These are phyloP conservation scores for Aythya baeri DNA, from an alignment of 2,113 vertebrate species.

Conservation along the genomic window DNA sequence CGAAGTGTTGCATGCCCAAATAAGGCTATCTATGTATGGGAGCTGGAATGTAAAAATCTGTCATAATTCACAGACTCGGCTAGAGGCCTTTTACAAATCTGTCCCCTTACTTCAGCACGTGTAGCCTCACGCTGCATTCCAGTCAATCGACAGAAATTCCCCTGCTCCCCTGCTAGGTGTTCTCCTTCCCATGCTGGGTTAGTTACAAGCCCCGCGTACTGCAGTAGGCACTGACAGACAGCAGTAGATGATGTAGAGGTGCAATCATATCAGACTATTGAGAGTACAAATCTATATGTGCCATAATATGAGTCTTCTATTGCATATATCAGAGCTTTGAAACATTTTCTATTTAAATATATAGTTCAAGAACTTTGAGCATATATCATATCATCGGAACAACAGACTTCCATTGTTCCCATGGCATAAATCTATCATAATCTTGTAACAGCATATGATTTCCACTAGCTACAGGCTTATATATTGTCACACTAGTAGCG, in stretches of 20 bases:
- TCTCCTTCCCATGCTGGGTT: background rate
- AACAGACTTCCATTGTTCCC: conserved; percentile 71
- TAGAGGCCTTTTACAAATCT: background rate
- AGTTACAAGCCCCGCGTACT: background rate
- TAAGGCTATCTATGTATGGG: rapidly evolving
- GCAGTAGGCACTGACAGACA: conserved; percentile 32
- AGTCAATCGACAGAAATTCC: background rate
- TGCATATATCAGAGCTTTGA: conserved; percentile 54
- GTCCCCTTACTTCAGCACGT: background rate
- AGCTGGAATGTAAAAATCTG: background rate
- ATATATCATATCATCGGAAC: conserved; percentile 52
- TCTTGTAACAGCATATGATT: conserved; percentile 39
- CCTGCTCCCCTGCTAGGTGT: background rate
- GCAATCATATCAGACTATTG: conserved; percentile 27
- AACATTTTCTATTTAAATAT: conserved; percentile 48
- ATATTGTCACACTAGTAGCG: background rate
- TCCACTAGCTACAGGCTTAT: conserved; percentile 27
- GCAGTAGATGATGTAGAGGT: conserved; percentile 48
- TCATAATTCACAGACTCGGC: background rate
- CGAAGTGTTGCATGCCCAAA: background rate
- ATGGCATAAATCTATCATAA: conserved; percentile 39
- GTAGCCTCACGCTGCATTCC: background rate
- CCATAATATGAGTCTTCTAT: conserved; percentile 46
- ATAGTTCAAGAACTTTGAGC: background rate
- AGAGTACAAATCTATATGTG: conserved; percentile 10